Evolutionary conservation across 2,888 invertebrate genomes (phyloP).

Genomic region (Cabera pusaria): DNA sequence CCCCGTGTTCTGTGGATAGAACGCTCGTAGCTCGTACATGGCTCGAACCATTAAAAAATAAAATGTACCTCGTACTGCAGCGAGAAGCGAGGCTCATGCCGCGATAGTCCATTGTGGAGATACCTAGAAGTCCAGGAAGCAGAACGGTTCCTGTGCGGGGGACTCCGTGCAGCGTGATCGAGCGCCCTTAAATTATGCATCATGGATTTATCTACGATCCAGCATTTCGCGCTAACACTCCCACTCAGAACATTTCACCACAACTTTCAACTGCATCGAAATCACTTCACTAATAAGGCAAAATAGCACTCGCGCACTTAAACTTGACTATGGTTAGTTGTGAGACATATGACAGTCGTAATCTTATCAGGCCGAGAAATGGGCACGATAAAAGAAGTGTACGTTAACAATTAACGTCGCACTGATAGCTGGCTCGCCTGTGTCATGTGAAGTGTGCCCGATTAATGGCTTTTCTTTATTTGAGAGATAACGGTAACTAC

Average conservation of each 20-base stretch:
- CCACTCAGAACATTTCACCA: constrained; percentile 54
- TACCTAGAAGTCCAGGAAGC: constrained; percentile 65
- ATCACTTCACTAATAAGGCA: constrained; percentile 33
- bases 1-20: no score
- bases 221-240: constrained; percentile 55
- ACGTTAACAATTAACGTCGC: constrained; percentile 67
- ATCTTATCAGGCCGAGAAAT: constrained; percentile 72
- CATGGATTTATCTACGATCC: constrained; percentile 53
- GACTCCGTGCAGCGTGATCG: constrained; percentile 41
- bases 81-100: constrained; percentile 67
- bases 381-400: constrained; percentile 67
- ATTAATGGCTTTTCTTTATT: constrained; percentile 38
- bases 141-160: constrained; percentile 56
- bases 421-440: constrained; percentile 58
- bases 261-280: constrained; percentile 42
- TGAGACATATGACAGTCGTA: constrained; percentile 70
- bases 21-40: no score
- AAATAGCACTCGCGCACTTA: constrained; percentile 36
- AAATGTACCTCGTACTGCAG: constrained; percentile 64
- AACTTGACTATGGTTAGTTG: constrained; percentile 49
- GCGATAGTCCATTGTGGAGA: constrained; percentile 49
- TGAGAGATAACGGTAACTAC: constrained; percentile 43
- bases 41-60: no score
- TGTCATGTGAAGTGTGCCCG: constrained; percentile 52
- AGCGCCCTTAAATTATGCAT: constrained; percentile 62